Evolutionary conservation across 1,140 invertebrate species (phyloP).

Genomic region (Neomicropteryx cornuta): DNA sequence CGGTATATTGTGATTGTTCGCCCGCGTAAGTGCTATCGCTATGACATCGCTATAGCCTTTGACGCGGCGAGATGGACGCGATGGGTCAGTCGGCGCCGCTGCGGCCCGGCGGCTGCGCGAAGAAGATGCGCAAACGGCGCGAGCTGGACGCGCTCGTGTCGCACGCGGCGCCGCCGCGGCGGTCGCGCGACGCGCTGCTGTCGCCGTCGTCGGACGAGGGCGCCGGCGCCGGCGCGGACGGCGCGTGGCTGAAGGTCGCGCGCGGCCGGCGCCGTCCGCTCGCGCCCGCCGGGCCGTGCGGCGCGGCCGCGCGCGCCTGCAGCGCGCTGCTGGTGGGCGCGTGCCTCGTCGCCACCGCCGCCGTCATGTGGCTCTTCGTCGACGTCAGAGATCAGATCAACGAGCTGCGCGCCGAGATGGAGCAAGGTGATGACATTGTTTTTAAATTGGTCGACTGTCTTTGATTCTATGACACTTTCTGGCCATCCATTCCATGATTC

Average conservation of each 20-base stretch:
- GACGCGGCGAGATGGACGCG: slow-evolving; percentile 13
- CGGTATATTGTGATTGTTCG: too few species aligned
- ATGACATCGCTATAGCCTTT: too few species aligned
- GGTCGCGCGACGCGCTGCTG: slow-evolving; percentile 25
- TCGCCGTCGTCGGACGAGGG: slow-evolving; percentile 46
- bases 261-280: slow-evolving; percentile 22
- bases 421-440: slow-evolving; percentile 42
- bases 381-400: slow-evolving; percentile 55
- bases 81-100: slow-evolving; percentile 22
- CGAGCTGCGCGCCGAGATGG: slow-evolving; percentile 49
- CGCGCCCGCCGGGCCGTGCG: slow-evolving; percentile 20
- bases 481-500: too few species aligned
- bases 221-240: slow-evolving; percentile 11
- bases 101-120: slow-evolving; percentile 39
- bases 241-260: slow-evolving; percentile 23
- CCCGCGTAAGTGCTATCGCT: too few species aligned
- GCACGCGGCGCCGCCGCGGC: slow-evolving; percentile 18
- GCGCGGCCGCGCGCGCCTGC: slow-evolving; percentile 43
- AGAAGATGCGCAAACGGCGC: slow-evolving; percentile 48
- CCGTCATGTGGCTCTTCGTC: slow-evolving; percentile 56
- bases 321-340: slow-evolving; percentile 48
- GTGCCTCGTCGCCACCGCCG: slow-evolving; percentile 51
- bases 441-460: too few species aligned
- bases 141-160: slow-evolving; percentile 44
- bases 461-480: too few species aligned